A percentile compares a stretch with the other conserved stretches of the same genome.
Conservation (phyloP, 2,113 vertebrate genomes). For the Phalacrocorax brasilianus region DNA sequence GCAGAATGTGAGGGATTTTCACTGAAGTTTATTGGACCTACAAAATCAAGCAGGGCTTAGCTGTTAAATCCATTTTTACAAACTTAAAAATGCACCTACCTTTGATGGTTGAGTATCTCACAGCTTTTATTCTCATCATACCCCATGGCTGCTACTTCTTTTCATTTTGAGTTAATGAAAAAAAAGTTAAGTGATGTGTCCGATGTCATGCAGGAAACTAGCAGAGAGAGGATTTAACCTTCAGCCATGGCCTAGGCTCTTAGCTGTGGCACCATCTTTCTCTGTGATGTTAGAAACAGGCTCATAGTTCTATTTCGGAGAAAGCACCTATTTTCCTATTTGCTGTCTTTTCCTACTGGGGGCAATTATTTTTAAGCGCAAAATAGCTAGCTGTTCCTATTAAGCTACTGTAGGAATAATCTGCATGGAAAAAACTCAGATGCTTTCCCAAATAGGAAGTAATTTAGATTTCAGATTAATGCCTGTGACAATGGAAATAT, state of each 20-base stretch:
- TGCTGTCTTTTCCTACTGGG: not conserved
- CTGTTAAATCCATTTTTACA: not conserved
- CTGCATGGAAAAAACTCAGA: not conserved
- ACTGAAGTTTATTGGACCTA: not conserved
- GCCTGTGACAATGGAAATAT: conserved; percentile 44
- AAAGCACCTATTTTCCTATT: conserved; percentile 9
- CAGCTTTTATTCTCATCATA: not conserved
- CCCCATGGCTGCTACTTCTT: not conserved
- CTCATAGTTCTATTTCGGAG: not conserved
- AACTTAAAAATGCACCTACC: not conserved
- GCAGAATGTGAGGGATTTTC: not conserved
- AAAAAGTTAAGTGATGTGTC: not conserved
- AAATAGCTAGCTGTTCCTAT: not conserved
- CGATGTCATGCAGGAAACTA: not conserved
- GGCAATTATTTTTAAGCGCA: not conserved
- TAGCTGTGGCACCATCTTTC: not conserved
- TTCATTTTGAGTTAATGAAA: not conserved
- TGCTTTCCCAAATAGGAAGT: conserved; percentile 57
- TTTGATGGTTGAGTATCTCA: not conserved
- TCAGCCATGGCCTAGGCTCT: not conserved
- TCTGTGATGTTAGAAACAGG: not conserved
- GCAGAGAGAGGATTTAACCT: not conserved
- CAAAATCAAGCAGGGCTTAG: not conserved
- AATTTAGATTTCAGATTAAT: conserved; percentile 65
- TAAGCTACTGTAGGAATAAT: conserved; percentile 27